These are phyloP conservation scores for Patella depressa DNA, from an alignment of 2,888 invertebrate species.

Conservation along the genomic window DNA sequence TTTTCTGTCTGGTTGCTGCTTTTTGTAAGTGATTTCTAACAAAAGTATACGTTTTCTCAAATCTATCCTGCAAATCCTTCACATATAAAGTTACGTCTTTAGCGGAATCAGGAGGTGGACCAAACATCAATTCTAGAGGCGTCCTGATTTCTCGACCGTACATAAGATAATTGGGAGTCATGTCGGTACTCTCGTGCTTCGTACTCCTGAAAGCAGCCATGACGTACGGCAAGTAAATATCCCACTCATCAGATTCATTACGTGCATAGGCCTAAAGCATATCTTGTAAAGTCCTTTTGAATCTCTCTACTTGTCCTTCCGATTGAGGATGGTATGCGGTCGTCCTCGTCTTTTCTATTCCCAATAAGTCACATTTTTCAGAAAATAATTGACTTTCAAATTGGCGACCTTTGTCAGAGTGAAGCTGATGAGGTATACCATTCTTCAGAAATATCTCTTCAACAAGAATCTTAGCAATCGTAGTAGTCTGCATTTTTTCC, in stretches of 20 bases:
- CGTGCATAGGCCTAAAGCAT: conserved; percentile 27
- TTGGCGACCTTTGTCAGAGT: conserved; percentile 35
- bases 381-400: conserved; percentile 33
- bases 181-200: conserved; percentile 28
- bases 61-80: not conserved
- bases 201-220: conserved; percentile 34
- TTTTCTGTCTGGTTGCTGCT: not conserved
- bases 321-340: conserved; percentile 1
- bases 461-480: conserved; percentile 28
- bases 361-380: conserved; percentile 30
- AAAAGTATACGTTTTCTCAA: not conserved
- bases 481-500: not conserved
- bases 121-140: conserved; percentile 32
- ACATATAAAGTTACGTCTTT: not conserved
- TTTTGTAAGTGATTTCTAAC: not conserved
- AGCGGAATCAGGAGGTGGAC: conserved; percentile 12
- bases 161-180: conserved; percentile 28
- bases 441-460: conserved; percentile 30
- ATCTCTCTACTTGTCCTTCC: conserved; percentile 30
- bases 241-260: conserved; percentile 32
- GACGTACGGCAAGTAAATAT: conserved; percentile 29
- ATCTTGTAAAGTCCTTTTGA: conserved; percentile 27
- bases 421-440: conserved; percentile 27
- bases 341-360: conserved; percentile 31
- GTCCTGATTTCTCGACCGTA: conserved; percentile 11